Evolutionary conservation across 2,888 invertebrate genomes (phyloP), one percentile per base, ranked within the genome.

Genomic region (Nebria brevicollis): DNA sequence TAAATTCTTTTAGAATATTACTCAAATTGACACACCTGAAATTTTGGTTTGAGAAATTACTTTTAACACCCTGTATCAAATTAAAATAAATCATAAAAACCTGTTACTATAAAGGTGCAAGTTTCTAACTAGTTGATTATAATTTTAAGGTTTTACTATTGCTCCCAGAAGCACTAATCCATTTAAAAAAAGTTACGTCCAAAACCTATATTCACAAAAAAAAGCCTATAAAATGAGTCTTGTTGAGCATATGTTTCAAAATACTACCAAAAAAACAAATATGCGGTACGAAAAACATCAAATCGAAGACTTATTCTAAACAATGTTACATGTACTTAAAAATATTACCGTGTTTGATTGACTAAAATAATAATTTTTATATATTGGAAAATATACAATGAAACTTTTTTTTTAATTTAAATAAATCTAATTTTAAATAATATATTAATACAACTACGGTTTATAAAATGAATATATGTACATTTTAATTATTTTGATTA

Each of bases 1-100:
- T 77, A 77, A 65, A 13, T 77, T 66, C 3, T 66, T 66, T 68
- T 68, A 68, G 68, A 25, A 68, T 68, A 11, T 68, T 68, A 11
- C 2, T 4, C 34, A 25, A 11, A 25, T 66, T 20, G 66, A 66
- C 15, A 42, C 72, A 64, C 72, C 70, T 72, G 65, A 70, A 65
- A 64, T 25, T 78, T 78, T 43, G 20, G 8, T 54, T 54, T 54
- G 11, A 54, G 7, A 54, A 54, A 78, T 78, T 42, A 72, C 65
- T 66, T 74, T 42, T 66, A 54, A 78, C 78, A 78, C 78, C 78
- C 78, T 78, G 78, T 78, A 41, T 64, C 72, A 77, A 73, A 66
- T 54, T 41, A 78, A 78, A 77, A 54, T 78, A 42, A 34, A 66
- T 72, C 54, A 77, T 65, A 77, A 77, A 65, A 43, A 77, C 72